phyloP scores from a whole-genome alignment of 2,113 vertebrate species.

The Agelaius phoeniceus region DNA sequence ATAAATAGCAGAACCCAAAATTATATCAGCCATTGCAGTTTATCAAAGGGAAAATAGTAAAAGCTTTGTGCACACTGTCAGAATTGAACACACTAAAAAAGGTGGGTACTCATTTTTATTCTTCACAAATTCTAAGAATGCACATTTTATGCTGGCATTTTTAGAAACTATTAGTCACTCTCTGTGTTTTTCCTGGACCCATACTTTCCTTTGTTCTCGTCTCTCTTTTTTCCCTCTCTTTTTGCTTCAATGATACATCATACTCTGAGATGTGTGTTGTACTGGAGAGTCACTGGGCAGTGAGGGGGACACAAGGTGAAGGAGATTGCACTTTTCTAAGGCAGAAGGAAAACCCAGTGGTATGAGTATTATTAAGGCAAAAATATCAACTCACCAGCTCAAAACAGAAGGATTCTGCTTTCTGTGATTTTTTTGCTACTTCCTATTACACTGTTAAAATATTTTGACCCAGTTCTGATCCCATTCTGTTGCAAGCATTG shows the following conservation, averaged over 20 bases:
- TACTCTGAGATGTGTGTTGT: background rate
- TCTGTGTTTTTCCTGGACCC: background rate
- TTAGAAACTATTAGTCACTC: background rate
- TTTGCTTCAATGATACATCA: background rate
- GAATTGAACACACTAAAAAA: background rate
- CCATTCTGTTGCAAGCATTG: background rate
- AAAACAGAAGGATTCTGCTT: background rate
- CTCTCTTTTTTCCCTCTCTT: background rate
- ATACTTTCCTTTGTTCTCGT: background rate
- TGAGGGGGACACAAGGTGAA: background rate
- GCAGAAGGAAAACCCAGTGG: background rate
- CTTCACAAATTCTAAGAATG: background rate
- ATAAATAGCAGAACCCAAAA: conserved; percentile 41
- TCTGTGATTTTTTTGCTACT: background rate
- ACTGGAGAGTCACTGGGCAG: background rate
- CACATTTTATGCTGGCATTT: background rate
- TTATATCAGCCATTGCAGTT: background rate
- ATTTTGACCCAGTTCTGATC: background rate
- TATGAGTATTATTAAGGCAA: background rate
- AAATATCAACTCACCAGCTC: background rate
- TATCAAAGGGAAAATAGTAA: background rate
- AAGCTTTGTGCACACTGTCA: background rate
- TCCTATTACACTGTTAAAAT: background rate
- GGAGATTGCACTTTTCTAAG: background rate
- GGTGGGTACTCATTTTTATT: background rate